These are phyloP conservation scores for Hipposideros armiger DNA, from an alignment of 2,113 vertebrate species.

Conservation along the genomic window DNA sequence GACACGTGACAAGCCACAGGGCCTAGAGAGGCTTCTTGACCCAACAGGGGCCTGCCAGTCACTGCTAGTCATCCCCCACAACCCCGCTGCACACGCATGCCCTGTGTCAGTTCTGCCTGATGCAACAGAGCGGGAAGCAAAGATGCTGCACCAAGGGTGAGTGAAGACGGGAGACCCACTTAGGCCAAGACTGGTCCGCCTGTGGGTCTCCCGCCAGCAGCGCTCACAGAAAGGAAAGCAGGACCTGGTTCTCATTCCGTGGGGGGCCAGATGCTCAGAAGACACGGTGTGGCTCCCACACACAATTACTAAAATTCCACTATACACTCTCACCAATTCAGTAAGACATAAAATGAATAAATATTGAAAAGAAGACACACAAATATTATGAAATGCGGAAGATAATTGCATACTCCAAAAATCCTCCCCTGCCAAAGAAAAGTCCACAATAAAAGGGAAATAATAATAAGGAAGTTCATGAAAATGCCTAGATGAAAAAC, in stretches of 20 bases:
- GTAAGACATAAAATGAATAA: slow-evolving; percentile 15
- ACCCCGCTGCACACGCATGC: background rate
- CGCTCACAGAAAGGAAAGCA: too few relatives aligned
- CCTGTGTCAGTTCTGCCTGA: background rate
- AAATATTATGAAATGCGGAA: background rate
- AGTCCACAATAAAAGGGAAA: background rate
- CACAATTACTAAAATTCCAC: background rate
- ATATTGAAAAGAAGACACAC: background rate
- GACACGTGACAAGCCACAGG: too few relatives aligned
- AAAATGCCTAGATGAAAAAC: slow-evolving; percentile 26
- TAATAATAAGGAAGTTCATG: slow-evolving; percentile 24
- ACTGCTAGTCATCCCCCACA: background rate
- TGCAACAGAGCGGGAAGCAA: background rate
- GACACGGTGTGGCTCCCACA: background rate
- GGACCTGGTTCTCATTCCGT: background rate
- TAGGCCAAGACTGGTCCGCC: background rate
- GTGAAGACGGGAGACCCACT: background rate
- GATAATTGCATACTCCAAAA: background rate
- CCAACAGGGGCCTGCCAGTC: background rate
- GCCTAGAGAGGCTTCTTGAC: background rate
- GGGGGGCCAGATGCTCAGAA: background rate
- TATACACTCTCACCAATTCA: background rate
- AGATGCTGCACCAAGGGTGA: background rate
- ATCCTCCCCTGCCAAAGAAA: background rate
- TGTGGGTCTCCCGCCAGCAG: background rate